These are phyloP conservation scores for Dicrurus megarhynchus DNA, from an alignment of 2,113 vertebrate species.

Conservation along the genomic window DNA sequence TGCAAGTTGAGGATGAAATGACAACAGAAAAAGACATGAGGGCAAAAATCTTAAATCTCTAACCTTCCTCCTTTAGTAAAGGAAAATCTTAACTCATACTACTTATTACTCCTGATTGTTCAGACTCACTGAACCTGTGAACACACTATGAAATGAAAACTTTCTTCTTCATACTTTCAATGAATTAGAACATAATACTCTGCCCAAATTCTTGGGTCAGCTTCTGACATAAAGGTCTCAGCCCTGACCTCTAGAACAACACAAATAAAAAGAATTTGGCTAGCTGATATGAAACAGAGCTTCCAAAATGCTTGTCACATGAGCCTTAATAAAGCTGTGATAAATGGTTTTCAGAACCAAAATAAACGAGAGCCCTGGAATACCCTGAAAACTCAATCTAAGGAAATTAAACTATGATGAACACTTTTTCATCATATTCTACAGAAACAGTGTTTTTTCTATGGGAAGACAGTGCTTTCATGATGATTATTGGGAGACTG, in stretches of 20 bases:
- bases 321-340: neutral
- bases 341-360: neutral
- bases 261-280: neutral
- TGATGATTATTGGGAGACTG: neutral
- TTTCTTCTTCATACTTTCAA: neutral
- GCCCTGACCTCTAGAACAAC: neutral
- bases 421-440: neutral
- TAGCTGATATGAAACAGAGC: neutral
- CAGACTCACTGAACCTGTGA: neutral
- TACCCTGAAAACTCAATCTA: neutral
- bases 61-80: neutral
- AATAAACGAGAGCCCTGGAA: neutral
- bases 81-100: neutral
- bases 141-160: neutral
- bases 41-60: neutral
- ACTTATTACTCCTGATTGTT: neutral
- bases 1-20: neutral
- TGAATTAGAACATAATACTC: neutral
- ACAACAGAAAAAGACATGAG: neutral
- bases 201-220: neutral
- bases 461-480: neutral
- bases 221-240: neutral
- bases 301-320: neutral
- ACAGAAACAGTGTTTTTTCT: neutral
- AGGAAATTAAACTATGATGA: neutral